A percentile compares a stretch with the other conserved stretches of the same genome.
Evolutionary conservation across 2,797 vertebrate genomes (phyloP).

Genomic region (Pristis pectinata): DNA sequence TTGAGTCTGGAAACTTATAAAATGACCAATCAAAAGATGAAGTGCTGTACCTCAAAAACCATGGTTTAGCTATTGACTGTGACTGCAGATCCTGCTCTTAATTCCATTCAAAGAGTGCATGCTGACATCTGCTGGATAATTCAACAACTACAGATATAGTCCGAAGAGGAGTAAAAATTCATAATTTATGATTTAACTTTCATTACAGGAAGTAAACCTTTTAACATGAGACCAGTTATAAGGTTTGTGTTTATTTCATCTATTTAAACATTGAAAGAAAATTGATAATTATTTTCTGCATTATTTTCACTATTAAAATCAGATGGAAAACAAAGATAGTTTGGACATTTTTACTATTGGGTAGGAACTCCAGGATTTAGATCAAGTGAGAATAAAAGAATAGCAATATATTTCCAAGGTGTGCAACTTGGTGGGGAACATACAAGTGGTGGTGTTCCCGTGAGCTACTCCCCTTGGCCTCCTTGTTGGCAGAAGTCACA

Average conservation of each 20-base stretch:
- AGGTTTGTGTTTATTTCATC: background rate
- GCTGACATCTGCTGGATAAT: slow-evolving; percentile 22
- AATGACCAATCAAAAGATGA: too few species aligned
- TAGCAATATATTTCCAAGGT: too few species aligned
- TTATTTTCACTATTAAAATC: background rate
- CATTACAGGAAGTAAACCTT: background rate
- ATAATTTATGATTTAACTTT: background rate
- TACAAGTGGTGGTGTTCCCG: too few species aligned
- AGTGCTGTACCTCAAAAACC: too few species aligned
- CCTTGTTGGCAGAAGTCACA: too few species aligned
- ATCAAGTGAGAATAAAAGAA: too few species aligned
- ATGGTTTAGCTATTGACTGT: background rate
- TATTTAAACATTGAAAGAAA: too few species aligned
- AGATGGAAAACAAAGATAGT: background rate
- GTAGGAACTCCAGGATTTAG: too few species aligned
- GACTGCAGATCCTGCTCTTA: background rate
- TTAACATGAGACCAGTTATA: background rate
- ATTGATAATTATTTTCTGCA: background rate
- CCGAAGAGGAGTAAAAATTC: background rate
- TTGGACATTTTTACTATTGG: too few species aligned
- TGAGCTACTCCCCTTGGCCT: too few species aligned
- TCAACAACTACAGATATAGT: slow-evolving; percentile 17
- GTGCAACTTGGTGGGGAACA: too few species aligned
- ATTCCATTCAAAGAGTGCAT: background rate
- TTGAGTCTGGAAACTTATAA: too few species aligned